Evolutionary conservation across 2,113 vertebrate species (phyloP).

Genomic region (Erythrolamprus reginae): DNA sequence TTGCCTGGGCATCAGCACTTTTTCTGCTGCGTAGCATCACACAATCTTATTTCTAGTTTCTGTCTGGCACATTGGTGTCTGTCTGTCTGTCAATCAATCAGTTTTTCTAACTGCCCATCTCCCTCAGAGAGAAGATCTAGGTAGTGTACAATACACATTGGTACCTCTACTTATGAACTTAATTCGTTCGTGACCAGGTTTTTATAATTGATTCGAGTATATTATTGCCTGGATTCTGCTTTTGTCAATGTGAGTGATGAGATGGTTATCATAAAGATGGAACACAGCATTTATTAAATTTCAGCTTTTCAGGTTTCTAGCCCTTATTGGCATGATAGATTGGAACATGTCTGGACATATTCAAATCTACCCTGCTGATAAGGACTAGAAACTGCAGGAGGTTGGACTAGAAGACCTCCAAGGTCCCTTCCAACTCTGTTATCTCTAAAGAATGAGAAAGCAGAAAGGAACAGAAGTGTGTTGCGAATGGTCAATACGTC

Average conservation of each 20-base stretch:
- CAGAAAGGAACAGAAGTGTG: too few relatives aligned
- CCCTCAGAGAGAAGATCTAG: neutral
- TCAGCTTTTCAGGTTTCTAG: neutral
- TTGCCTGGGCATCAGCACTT: neutral
- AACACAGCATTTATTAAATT: neutral
- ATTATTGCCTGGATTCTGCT: neutral
- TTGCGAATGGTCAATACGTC: neutral
- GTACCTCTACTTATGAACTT: too few relatives aligned
- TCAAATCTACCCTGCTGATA: neutral
- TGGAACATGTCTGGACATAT: neutral
- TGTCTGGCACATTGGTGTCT: neutral
- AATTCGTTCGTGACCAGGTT: too few relatives aligned
- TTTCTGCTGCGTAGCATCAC: neutral
- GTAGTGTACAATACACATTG: too few relatives aligned
- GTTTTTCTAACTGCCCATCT: neutral
- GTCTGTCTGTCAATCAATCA: too few relatives aligned
- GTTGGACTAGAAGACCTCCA: neutral
- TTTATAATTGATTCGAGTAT: neutral
- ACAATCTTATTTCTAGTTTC: neutral
- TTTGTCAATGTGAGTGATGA: neutral
- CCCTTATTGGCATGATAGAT: neutral
- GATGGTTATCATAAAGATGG: neutral
- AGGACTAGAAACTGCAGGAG: neutral
- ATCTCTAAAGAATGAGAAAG: neutral
- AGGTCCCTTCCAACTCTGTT: neutral